These are phyloP conservation scores for Leptodactylus fallax DNA, from an alignment of 2,797 vertebrate genomes.

Conservation along the genomic window DNA sequence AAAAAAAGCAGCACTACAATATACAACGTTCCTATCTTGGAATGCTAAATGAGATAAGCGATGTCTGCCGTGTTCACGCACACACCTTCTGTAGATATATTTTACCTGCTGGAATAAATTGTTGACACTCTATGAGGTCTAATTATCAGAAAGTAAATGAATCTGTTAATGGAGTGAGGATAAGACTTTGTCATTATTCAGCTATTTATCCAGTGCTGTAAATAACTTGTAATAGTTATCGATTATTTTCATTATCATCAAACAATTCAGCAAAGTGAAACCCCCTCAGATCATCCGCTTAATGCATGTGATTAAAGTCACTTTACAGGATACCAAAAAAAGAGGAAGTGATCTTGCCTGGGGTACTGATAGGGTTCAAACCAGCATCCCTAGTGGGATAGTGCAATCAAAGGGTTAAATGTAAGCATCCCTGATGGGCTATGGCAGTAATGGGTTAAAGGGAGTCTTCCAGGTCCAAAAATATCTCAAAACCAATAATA, in stretches of 20 bases:
- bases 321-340: neutral
- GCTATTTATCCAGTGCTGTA: constrained; percentile 4
- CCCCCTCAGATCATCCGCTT: neutral
- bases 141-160: constrained; percentile 18
- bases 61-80: neutral
- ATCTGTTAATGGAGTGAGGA: neutral
- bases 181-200: neutral
- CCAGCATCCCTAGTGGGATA: neutral
- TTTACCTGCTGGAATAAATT: constrained; percentile 4
- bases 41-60: neutral
- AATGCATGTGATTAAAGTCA: neutral
- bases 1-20: neutral
- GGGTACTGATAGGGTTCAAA: neutral
- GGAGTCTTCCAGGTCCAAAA: neutral
- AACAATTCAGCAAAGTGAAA: neutral
- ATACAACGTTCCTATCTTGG: too few species aligned
- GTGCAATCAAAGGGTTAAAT: neutral
- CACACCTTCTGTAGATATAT: neutral
- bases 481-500: too few species aligned
- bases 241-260: neutral
- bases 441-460: neutral
- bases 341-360: neutral
- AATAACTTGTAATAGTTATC: neutral
- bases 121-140: neutral
- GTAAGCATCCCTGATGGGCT: neutral